These are phyloP conservation scores for Molossus molossus DNA, from an alignment of 2,797 vertebrate species.

Conservation along the genomic window DNA sequence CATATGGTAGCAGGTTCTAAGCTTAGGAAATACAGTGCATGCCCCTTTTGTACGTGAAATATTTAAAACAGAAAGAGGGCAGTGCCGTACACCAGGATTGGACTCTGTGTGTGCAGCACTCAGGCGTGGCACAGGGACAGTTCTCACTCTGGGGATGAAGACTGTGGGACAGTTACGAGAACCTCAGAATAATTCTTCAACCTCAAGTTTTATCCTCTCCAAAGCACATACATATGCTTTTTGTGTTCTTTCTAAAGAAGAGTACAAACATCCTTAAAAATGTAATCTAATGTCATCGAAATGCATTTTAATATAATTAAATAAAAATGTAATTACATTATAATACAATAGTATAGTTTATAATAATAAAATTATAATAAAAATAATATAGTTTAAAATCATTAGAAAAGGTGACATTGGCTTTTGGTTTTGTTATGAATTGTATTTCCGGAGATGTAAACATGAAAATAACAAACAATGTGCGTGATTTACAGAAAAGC, in stretches of 20 bases:
- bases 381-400: slow-evolving; percentile 2
- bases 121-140: too few species aligned
- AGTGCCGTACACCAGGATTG: neutral
- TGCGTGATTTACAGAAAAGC: slow-evolving; percentile 31
- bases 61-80: neutral
- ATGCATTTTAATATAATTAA: neutral
- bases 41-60: neutral
- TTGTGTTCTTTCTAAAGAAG: neutral
- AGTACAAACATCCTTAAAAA: slow-evolving; percentile 11
- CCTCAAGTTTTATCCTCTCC: neutral
- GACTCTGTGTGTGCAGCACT: neutral
- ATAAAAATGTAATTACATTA: neutral
- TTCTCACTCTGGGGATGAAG: neutral
- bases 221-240: neutral
- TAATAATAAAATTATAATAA: neutral
- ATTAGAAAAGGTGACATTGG: neutral
- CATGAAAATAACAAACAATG: slow-evolving; percentile 26
- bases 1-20: neutral
- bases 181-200: neutral
- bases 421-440: slow-evolving; percentile 10
- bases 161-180: neutral
- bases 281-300: neutral
- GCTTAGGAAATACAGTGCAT: neutral
- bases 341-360: slow-evolving; percentile 2
- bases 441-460: slow-evolving; percentile 53